phyloP scores from a whole-genome alignment of 2,797 vertebrate genomes.

The Cryptoblepharus egeriae region DNA sequence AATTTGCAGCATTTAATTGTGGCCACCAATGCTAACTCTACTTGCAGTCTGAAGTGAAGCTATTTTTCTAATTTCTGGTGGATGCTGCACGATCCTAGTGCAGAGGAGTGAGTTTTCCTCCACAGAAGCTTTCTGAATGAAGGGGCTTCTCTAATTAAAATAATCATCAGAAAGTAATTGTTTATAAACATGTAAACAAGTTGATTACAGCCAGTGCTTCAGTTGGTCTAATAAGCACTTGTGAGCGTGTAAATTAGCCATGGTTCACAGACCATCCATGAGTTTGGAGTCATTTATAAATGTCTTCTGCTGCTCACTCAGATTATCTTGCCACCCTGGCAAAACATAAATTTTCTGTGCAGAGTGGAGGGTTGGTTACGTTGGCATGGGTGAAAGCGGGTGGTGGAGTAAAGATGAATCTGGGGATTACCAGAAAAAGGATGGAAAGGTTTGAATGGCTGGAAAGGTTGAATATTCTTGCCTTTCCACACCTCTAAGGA shows the following conservation, averaged over 20 bases:
- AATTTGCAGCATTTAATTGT: background rate
- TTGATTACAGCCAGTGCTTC: conserved; percentile 70
- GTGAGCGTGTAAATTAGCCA: conserved; percentile 77
- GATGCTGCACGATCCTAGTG: conserved; percentile 51
- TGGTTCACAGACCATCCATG: conserved; percentile 75
- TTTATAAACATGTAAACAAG: conserved; percentile 77
- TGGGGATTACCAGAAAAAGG: background rate
- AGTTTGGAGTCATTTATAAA: conserved; percentile 68
- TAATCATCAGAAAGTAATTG: conserved; percentile 74
- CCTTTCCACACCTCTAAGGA: too few relatives aligned
- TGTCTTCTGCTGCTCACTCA: conserved; percentile 48
- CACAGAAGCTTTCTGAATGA: conserved; percentile 66
- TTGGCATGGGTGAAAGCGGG: conserved; percentile 25
- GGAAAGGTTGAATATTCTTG: background rate
- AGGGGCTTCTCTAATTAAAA: conserved; percentile 77
- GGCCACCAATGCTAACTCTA: background rate
- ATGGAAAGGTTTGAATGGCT: conserved; percentile 2
- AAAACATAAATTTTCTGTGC: conserved; percentile 7
- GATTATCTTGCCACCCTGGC: conserved; percentile 28
- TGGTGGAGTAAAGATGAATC: conserved; percentile 26
- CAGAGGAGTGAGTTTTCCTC: conserved; percentile 59
- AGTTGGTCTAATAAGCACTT: conserved; percentile 79
- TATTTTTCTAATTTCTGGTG: conserved; percentile 47
- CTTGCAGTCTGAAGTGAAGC: background rate
- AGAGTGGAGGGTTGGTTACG: background rate